Evolutionary conservation across 2,888 invertebrate genomes (phyloP), one percentile per base, ranked within the genome.

Genomic region (Drosophila siamana): DNA sequence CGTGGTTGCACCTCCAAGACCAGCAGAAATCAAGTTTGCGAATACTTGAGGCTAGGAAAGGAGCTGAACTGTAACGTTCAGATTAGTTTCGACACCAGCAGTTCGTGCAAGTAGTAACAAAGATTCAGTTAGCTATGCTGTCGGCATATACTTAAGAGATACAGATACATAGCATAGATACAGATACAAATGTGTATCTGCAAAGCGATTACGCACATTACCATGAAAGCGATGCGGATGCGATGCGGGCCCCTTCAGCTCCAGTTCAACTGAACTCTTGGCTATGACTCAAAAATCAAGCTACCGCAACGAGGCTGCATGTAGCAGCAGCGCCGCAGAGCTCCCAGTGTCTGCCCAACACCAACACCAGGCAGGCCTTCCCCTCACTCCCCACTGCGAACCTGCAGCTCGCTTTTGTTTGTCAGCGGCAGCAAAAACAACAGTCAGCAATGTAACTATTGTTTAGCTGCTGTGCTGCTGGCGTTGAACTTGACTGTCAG

Each of bases 401-500:
- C 28, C 4, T 19, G n/a, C 19, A 33, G 30, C 16, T 66, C n/a
- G n/a, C 78, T 77, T 75, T 81, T 83, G 79, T 84, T 68, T 78
- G 80, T 65, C 69, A 75, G 76, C 68, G 30, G 22, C 50, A 74
- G 43, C 47, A 60, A 56, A 40, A 59, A 67, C 28, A 62, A 36
- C 60, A 65, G 36, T 38, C 64, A 62, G 60, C 63, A 68, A 62
- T 68, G 52, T 60, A 80, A 83, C 83, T 86, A 80, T 84, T 70
- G 80, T 67, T 72, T 30, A 57, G 28, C 28, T 28, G 28, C 1
- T 28, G 69, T 28, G 69, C 65, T 79, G 84, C 77, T 87, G 83
- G 86, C 86, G 88, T 87, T 86, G 85, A 86, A 86, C 85, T 86
- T 86, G 85, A 86, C 87, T 85, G 88, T 79, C 80, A 63, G 78